These are phyloP conservation scores for Alectura lathami DNA, from an alignment of 2,113 vertebrate genomes.

Conservation along the genomic window DNA sequence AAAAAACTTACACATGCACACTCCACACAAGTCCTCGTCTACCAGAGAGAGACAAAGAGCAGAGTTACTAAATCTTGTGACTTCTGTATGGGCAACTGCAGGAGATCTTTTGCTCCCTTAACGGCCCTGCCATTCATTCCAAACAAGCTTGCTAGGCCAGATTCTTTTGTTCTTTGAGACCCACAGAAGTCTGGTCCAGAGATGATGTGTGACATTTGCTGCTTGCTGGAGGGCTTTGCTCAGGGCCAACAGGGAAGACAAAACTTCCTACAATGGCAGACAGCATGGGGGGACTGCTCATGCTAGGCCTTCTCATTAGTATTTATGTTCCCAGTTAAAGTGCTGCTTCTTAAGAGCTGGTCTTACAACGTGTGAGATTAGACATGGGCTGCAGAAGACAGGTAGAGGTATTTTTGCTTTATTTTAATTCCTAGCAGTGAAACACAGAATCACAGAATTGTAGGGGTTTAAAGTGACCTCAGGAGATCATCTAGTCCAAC, in stretches of 20 bases:
- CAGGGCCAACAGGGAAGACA: neutral
- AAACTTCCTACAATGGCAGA: neutral
- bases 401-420: neutral
- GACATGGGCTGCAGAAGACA: neutral
- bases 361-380: neutral
- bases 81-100: neutral
- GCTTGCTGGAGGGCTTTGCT: neutral
- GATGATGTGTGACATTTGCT: neutral
- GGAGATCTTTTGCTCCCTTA: neutral
- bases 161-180: neutral
- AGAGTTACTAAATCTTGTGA: neutral
- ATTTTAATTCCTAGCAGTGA: neutral
- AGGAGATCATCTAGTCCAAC: no score
- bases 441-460: no score
- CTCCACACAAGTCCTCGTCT: neutral
- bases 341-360: neutral
- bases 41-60: neutral
- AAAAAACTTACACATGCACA: fast-evolving
- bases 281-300: neutral
- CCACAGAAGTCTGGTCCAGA: neutral
- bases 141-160: neutral
- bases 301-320: neutral
- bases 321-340: neutral
- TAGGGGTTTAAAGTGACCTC: no score
- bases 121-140: neutral